These are phyloP conservation scores for Microplitis manilae DNA, from an alignment of 2,888 invertebrate species.

Conservation along the genomic window DNA sequence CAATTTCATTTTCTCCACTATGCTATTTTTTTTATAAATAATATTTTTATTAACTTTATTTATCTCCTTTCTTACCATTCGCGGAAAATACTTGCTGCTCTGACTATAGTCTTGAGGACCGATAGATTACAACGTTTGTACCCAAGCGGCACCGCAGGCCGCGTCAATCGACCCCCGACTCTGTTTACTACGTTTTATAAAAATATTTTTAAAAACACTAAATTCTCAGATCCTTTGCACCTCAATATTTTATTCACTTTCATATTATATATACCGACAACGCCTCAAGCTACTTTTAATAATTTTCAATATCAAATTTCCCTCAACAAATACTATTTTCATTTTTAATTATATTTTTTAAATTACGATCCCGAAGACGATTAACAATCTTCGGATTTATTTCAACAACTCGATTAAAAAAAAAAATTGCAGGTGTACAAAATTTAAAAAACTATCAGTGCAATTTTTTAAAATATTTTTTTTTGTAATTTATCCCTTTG, in stretches of 20 bases:
- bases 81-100: conserved; percentile 41
- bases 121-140: conserved; percentile 42
- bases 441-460: no score
- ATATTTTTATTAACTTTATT: conserved; percentile 23
- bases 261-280: conserved; percentile 28
- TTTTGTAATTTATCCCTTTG: no score
- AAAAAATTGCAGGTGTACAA: no score
- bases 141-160: conserved; percentile 48
- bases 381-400: no score
- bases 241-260: conserved; percentile 41
- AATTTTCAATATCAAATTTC: conserved; percentile 26
- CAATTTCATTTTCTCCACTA: conserved; percentile 64
- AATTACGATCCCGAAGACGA: no score
- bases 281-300: conserved; percentile 30
- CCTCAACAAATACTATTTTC: not conserved
- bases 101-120: not conserved
- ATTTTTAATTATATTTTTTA: no score
- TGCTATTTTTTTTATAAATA: conserved; percentile 50
- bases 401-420: no score
- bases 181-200: not conserved
- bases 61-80: conserved; percentile 30
- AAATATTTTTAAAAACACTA: not conserved
- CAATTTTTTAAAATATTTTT: no score
- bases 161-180: conserved; percentile 31
- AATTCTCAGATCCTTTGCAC: conserved; percentile 34